Percentiles rank a stretch among this genome's conserved stretches.
phyloP scores from a whole-genome alignment of 2,888 invertebrate species.

The Atethmia centrago region DNA sequence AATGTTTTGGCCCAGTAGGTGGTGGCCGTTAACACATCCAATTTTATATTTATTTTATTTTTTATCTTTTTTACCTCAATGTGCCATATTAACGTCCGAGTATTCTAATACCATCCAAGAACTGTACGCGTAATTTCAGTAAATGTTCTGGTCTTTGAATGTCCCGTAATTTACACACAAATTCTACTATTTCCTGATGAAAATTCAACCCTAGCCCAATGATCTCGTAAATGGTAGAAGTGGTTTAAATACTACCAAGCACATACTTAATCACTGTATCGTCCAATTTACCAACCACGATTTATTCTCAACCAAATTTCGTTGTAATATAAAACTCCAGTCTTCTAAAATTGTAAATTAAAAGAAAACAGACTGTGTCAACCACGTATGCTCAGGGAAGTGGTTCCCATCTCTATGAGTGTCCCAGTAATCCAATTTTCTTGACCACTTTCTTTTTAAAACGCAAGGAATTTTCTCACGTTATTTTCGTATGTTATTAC shows the following conservation, averaged over 20 bases:
- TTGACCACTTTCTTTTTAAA: constrained; percentile 38
- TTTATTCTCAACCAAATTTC: constrained; percentile 4
- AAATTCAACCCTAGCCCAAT: background rate
- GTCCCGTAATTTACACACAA: background rate
- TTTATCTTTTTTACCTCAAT: too few species aligned
- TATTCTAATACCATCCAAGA: background rate
- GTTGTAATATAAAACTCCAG: constrained; percentile 5
- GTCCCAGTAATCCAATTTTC: constrained; percentile 51
- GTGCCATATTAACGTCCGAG: background rate
- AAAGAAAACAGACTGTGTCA: constrained; percentile 55
- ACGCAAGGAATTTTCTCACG: constrained; percentile 10
- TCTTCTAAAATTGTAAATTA: constrained; percentile 49
- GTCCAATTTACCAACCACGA: too few species aligned
- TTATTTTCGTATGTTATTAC: constrained; percentile 29
- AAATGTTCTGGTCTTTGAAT: background rate
- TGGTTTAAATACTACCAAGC: constrained; percentile 12
- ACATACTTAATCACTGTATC: background rate
- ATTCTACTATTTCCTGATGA: background rate
- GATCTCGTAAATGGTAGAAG: background rate
- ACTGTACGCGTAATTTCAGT: background rate
- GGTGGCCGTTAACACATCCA: background rate
- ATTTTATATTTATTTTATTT: background rate
- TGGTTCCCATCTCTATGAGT: constrained; percentile 31
- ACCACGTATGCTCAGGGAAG: constrained; percentile 38
- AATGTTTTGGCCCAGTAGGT: too few species aligned